A percentile compares a stretch with the other conserved stretches of the same genome.
These are phyloP conservation scores for Pachymerium ferrugineum DNA, from an alignment of 2,888 invertebrate genomes.

Conservation along the genomic window DNA sequence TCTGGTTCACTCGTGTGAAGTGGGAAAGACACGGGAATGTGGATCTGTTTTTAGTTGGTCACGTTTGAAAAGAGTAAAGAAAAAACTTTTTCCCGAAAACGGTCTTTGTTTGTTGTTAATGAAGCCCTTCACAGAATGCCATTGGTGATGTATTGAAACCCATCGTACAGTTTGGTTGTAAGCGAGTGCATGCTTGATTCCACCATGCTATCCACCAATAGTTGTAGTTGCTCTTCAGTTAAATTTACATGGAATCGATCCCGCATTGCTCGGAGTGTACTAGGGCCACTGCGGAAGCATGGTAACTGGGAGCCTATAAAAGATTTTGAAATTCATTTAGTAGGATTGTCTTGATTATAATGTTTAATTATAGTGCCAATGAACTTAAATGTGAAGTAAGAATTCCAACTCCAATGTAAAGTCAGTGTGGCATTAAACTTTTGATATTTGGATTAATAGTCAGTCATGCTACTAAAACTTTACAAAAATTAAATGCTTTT, in stretches of 20 bases:
- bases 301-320: conserved; percentile 84
- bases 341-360: conserved; percentile 35
- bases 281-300: conserved; percentile 89
- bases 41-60: neutral
- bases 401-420: no score
- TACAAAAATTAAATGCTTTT: no score
- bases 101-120: neutral
- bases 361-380: neutral
- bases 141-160: conserved; percentile 98
- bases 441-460: no score
- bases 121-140: conserved; percentile 62
- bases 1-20: neutral
- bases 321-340: no score
- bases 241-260: conserved; percentile 89
- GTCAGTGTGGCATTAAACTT: no score
- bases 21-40: neutral
- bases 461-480: no score
- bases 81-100: no score
- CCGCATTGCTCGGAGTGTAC: conserved; percentile 83
- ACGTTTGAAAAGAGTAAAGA: neutral
- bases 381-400: neutral
- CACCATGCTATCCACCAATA: conserved; percentile 87
- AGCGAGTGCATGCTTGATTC: conserved; percentile 91
- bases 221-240: conserved; percentile 91
- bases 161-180: conserved; percentile 96